Base-by-base conservation (phyloP, 2,888 invertebrate species). In the Dione juno region DNA sequence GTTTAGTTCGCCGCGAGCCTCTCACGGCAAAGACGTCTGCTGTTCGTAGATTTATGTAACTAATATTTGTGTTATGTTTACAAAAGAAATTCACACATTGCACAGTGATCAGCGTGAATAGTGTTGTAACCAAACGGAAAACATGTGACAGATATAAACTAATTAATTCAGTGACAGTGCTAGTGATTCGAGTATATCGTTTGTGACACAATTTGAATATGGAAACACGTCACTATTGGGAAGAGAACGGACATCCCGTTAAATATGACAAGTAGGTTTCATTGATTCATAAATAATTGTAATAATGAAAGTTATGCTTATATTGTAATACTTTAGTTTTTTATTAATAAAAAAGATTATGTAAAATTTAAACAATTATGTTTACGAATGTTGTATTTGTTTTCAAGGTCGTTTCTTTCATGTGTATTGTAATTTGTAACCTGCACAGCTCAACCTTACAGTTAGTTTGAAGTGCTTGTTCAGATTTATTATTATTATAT, bases 151-250 rank as follows among this genome's bases (percentile, higher is more conserved):
- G 77, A 77, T 73, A 75, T 75, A 74, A n/a, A 69, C 68, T 21
- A 58, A 54, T 54, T 35, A 54, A 70, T 79, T 77, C 79, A 78
- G 82, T 81, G 79, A 80, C 76, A 78, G 81, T 83, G 81, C 75
- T 82, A 80, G 84, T 84, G 84, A 79, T 82, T n/a, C n/a, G n/a
- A n/a, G n/a, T n/a, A 48, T 64, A 72, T 79, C 77, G 72, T 72
- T 77, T 83, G 85, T 88, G 84, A 80, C 73, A 80, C 72, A 77
- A 82, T 83, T 81, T 86, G 77, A 89, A 84, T 83, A 92, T 92
- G 93, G 92, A 92, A 85, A 87, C 88, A 70, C 85, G 88, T 72
- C 81, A 88, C 78, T 93, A 88, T 81, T 93, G 93, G 93, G 90
- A 91, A 76, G 92, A 92, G 77, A 92, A 87, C 80, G 90, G 91